These are phyloP conservation scores for Salticus scenicus DNA, from an alignment of 2,888 invertebrate genomes.

Conservation along the genomic window DNA sequence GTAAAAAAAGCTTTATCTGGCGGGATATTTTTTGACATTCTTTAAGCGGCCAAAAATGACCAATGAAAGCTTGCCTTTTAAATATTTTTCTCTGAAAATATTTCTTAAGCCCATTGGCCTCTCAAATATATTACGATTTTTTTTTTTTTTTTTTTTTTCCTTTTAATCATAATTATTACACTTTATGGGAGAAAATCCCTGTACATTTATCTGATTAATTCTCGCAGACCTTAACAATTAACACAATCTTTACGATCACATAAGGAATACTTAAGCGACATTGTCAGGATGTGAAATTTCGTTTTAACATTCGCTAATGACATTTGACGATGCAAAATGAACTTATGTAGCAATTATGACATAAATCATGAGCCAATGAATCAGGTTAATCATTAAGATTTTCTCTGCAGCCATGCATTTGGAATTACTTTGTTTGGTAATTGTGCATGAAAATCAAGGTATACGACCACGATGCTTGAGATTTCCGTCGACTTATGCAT, in stretches of 20 bases:
- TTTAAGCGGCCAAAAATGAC: too few species aligned
- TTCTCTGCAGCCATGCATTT: neutral
- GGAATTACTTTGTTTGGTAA: neutral
- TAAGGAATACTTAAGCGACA: neutral
- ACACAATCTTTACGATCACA: neutral
- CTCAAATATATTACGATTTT: too few species aligned
- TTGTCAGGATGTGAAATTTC: neutral
- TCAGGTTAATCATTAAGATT: neutral
- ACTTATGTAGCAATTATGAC: neutral
- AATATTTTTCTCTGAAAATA: too few species aligned
- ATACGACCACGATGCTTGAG: neutral
- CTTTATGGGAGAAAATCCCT: too few species aligned
- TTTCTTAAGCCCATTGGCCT: too few species aligned
- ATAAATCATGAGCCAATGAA: neutral
- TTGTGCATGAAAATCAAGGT: neutral
- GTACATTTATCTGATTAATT: too few species aligned
- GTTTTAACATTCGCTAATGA: neutral
- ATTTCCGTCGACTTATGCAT: neutral
- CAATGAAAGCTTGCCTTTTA: too few species aligned
- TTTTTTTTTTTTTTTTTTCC: too few species aligned
- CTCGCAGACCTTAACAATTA: neutral
- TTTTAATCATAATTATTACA: too few species aligned
- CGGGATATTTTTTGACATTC: too few species aligned
- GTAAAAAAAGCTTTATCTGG: too few species aligned
- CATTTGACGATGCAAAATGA: neutral